These are phyloP conservation scores for Rutilus rutilus DNA, from an alignment of 2,113 vertebrate genomes.

Conservation along the genomic window DNA sequence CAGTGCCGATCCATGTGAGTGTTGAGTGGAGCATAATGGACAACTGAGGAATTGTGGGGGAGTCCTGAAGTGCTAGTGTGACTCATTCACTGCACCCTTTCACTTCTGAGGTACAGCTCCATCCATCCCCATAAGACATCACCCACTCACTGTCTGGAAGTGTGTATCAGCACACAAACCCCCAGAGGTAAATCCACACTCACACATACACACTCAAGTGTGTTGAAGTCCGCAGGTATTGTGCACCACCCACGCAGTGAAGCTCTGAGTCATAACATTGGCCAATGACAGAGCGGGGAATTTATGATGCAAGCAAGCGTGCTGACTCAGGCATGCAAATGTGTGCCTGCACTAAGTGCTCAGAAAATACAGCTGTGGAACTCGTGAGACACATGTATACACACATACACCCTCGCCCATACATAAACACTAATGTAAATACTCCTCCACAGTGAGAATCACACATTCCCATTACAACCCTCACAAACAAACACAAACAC, in stretches of 20 bases:
- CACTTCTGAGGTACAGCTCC: slow-evolving; percentile 6
- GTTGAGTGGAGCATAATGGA: not conserved
- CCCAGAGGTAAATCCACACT: slow-evolving; percentile 5
- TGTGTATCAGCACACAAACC: not conserved
- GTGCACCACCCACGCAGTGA: slow-evolving; percentile 1
- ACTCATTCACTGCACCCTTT: slow-evolving; percentile 22
- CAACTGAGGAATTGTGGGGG: slow-evolving; percentile 21
- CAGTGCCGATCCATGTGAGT: not conserved
- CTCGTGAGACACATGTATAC: slow-evolving; percentile 35
- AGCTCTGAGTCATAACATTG: slow-evolving; percentile 46
- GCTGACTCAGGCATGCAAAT: slow-evolving; percentile 54
- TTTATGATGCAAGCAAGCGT: slow-evolving; percentile 39
- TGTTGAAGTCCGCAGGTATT: slow-evolving; percentile 25
- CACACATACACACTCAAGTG: not conserved
- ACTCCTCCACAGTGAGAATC: not conserved
- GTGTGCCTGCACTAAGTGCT: not conserved
- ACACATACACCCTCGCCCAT: slow-evolving; percentile 6
- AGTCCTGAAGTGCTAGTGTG: slow-evolving; percentile 29
- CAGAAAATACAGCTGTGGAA: slow-evolving; percentile 23
- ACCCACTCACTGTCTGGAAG: slow-evolving; percentile 18
- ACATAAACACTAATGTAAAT: not conserved
- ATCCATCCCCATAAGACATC: not conserved
- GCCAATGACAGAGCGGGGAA: slow-evolving; percentile 36
- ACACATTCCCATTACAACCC: not conserved
- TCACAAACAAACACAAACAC: not conserved